Evolutionary conservation across 2,113 vertebrate genomes (phyloP).

Genomic region (Paratilapia polleni): DNA sequence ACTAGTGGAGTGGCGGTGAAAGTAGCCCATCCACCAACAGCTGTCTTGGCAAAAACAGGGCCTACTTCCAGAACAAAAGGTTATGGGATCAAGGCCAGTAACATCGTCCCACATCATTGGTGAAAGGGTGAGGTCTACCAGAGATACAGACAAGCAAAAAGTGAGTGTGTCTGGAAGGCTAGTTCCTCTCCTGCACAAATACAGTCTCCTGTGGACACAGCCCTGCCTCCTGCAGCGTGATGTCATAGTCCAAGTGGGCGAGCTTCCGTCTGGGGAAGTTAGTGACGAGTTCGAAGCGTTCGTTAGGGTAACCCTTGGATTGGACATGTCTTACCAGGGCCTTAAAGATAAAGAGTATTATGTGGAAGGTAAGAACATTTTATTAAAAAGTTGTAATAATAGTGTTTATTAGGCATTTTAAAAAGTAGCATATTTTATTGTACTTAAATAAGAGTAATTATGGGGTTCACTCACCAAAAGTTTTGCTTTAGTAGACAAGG

Average conservation of each 20-base stretch:
- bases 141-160: slow-evolving; percentile 63
- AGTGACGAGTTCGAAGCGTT: slow-evolving; percentile 99
- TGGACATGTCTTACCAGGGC: slow-evolving; percentile 96
- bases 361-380: background rate
- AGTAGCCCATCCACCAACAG: slow-evolving; percentile 58
- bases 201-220: slow-evolving; percentile 99
- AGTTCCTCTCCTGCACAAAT: slow-evolving; percentile 99
- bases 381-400: background rate
- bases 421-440: background rate
- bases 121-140: slow-evolving; percentile 66
- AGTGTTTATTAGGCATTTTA: background rate
- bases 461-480: slow-evolving; percentile 86
- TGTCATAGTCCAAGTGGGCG: slow-evolving; percentile 99
- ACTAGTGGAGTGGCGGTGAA: slow-evolving; percentile 48
- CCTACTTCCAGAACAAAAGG: slow-evolving; percentile 55
- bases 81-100: slow-evolving; percentile 49
- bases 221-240: slow-evolving; percentile 97
- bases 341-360: slow-evolving; percentile 68
- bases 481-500: slow-evolving; percentile 93
- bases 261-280: slow-evolving; percentile 98
- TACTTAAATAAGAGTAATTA: background rate
- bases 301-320: slow-evolving; percentile 96
- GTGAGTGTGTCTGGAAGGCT: slow-evolving; percentile 77
- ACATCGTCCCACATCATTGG: slow-evolving; percentile 51
- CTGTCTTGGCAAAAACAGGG: slow-evolving; percentile 43